phyloP scores from a whole-genome alignment of 2,888 invertebrate genomes.

The Sialis fuliginosa region DNA sequence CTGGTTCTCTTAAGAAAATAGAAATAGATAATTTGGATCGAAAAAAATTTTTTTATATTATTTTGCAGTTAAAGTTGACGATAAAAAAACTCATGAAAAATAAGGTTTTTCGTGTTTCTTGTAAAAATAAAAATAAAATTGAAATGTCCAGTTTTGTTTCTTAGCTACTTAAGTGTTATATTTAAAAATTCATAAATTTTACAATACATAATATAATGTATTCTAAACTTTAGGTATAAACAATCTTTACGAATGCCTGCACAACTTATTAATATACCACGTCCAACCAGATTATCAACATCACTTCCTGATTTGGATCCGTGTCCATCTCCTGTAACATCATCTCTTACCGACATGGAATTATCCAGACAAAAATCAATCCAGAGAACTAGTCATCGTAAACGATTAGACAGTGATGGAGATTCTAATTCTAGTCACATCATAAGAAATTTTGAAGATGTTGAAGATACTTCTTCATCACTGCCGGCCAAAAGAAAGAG shows the following conservation, averaged over 20 bases:
- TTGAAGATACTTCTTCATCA: conserved; percentile 45
- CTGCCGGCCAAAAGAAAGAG: conserved; percentile 22
- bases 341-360: conserved; percentile 35
- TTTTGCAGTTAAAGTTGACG: too few relatives aligned
- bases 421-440: conserved; percentile 50
- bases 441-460: conserved; percentile 41
- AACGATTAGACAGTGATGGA: conserved; percentile 39
- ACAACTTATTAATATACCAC: conserved; percentile 60
- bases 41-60: too few relatives aligned
- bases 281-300: conserved; percentile 52
- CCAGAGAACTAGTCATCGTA: conserved; percentile 18
- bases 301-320: conserved; percentile 65
- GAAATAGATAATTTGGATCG: too few relatives aligned
- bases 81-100: too few relatives aligned
- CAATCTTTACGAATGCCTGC: conserved; percentile 66
- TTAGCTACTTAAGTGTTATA: too few relatives aligned
- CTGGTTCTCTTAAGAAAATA: too few relatives aligned
- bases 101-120: too few relatives aligned
- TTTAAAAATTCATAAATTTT: too few relatives aligned
- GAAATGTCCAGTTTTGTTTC: too few relatives aligned
- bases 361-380: not conserved
- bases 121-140: too few relatives aligned
- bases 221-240: conserved; percentile 38
- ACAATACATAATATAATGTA: too few relatives aligned
- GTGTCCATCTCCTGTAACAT: conserved; percentile 46